Evolutionary conservation across 2,888 invertebrate species (phyloP), one percentile per base, ranked within the genome.

Genomic region (Druceiella hillmani): DNA sequence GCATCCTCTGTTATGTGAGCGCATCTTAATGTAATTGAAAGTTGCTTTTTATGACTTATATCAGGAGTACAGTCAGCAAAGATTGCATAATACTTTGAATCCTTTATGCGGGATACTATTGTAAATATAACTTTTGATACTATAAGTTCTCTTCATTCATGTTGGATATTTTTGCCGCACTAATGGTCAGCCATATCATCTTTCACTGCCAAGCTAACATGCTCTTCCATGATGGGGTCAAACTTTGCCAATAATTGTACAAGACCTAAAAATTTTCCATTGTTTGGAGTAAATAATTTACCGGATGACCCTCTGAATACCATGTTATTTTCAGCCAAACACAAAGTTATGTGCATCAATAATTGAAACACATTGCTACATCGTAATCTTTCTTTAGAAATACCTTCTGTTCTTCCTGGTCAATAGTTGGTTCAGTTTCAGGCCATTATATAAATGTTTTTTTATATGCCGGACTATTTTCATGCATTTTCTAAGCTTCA

Each of bases 171-270:
- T 40, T 54, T 50, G 41, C 49, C 53, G 32, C 50, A 52, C 44
- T 58, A 58, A 47, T 55, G 55, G 43, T 50, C 50, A 31, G 45
- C 45, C 46, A 51, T 40, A 44, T 50, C 47, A 41, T 44, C 46
- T 33, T 46, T 52, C 35, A 50, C 40, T 48, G 47, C 49, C 43
- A 51, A 46, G 45, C 43, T 45, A 40, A 54, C 45, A 45, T 55
- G 52, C 44, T 55, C 52, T 44, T 52, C 35, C 52, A 55, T 53
- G 33, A 55, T 46, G 36, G 47, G 50, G 52, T 55, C 54, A 51
- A 55, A 55, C 49, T 54, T 55, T 34, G 49, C 54, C 42, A 56
- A 40, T 46, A 56, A 36, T 54, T 57, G 51, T 42, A 54, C 50
- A 41, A 54, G 47, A 32, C 51, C 52, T 35, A 55, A 51, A 32